A percentile compares a stretch with the other conserved stretches of the same genome.
These are phyloP conservation scores for Oryzias dopingdopingensis DNA, from an alignment of 2,797 vertebrate genomes.

Conservation along the genomic window DNA sequence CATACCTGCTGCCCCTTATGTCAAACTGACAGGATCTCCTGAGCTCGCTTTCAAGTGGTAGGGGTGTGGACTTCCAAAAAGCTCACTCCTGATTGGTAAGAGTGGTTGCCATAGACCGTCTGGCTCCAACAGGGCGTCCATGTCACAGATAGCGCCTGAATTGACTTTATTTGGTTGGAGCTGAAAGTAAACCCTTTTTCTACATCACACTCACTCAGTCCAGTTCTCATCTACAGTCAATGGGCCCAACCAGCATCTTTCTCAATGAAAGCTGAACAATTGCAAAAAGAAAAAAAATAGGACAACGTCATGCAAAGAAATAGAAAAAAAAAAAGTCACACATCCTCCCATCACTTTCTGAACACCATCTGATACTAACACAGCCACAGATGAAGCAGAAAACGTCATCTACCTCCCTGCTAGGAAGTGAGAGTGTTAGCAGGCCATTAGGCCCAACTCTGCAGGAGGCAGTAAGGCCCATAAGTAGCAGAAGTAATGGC, in stretches of 20 bases:
- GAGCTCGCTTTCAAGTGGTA: no score
- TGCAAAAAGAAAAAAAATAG: background rate
- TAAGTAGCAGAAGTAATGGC: constrained; percentile 40
- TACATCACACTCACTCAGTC: no score
- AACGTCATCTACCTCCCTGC: constrained; percentile 37
- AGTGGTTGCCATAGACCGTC: no score
- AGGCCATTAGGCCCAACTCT: constrained; percentile 42
- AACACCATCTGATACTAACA: constrained; percentile 4
- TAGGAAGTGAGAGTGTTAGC: constrained; percentile 10
- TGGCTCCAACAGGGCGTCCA: no score
- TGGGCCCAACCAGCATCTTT: background rate
- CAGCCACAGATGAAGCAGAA: constrained; percentile 24
- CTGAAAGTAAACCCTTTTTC: no score
- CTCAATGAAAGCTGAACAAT: background rate
- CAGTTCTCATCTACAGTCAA: no score
- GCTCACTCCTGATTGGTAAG: no score
- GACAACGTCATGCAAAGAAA: constrained; percentile 1
- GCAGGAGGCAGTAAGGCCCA: constrained; percentile 19
- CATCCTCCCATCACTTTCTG: constrained; percentile 1
- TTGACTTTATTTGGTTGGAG: no score
- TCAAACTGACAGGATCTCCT: no score
- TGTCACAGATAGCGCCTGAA: no score
- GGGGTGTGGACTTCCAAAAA: no score
- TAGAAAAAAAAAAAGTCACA: background rate
- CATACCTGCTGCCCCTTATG: no score